Conservation (phyloP, 2,113 vertebrate species). For the Hydropotes inermis region DNA sequence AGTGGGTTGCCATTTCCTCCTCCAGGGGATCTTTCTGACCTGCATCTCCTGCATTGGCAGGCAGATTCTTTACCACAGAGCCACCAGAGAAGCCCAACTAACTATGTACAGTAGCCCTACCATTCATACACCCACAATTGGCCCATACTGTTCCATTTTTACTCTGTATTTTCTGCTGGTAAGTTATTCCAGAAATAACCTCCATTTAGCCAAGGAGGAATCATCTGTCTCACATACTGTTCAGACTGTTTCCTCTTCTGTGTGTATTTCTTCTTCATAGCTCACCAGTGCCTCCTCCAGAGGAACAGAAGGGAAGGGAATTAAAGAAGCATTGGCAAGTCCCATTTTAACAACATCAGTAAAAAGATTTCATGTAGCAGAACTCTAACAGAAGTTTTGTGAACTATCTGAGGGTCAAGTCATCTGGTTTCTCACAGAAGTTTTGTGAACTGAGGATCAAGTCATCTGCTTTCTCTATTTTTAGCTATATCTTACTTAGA, state of each 20-base stretch:
- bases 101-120: not conserved
- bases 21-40: not conserved
- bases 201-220: not conserved
- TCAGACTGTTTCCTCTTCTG: not conserved
- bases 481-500: constrained; percentile 5
- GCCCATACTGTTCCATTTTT: not conserved
- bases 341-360: not conserved
- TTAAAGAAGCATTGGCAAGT: not conserved
- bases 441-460: not conserved
- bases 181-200: not conserved
- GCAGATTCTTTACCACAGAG: not conserved
- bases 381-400: not conserved
- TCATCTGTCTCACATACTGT: not conserved
- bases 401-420: not conserved
- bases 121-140: no score
- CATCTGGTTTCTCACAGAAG: not conserved
- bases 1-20: not conserved
- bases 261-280: not conserved
- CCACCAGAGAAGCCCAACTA: not conserved
- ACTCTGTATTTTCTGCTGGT: not conserved
- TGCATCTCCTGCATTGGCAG: not conserved
- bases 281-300: not conserved
- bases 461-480: not conserved
- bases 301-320: not conserved
- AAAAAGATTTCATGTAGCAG: not conserved